Base-by-base conservation (phyloP, 2,888 invertebrate genomes). In the Furcula furcula region DNA sequence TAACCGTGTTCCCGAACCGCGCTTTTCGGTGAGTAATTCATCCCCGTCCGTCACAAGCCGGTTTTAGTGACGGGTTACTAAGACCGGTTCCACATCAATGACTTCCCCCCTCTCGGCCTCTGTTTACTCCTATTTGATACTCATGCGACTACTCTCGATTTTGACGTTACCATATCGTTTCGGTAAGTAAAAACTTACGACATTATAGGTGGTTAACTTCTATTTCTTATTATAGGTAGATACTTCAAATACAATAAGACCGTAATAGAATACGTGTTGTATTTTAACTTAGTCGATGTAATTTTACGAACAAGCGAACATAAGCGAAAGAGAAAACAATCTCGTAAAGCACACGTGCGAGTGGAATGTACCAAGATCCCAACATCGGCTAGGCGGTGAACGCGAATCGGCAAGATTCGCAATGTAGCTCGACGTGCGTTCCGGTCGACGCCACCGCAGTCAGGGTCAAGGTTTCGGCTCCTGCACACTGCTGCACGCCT, bases 381-480 rank as follows among this genome's bases (percentile, higher is more conserved):
- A 83, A 72, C 69, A 74, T 53, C 54, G 72, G 62, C 73, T 72
- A 74, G 72, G 75, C 65, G 59, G 59, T 69, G 67, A 68, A 69
- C 66, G 73, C 74, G 77, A 77, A 79, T 78, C 76, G 73, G 67
- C 76, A 70, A 80, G 77, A 82, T 78, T 81, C 73, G 79, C 82
- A 73, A 71, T 76, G 79, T 73, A 65, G 74, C 75, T 74, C 76
- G 75, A 77, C 75, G 80, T 75, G 77, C 87, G 86, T 86, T 85
- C 83, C 86, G 88, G 88, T 88, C 88, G 88, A 76, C 88, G 88
- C 86, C 87, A 85, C 83, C 84, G 77, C 76, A 74, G 69, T 83
- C 86, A 87, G 87, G 88, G 86, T 88, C 88, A 88, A 88, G 88
- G 88, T 80, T 85, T 85, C 69, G 66, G 64, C 75, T 81, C 74